Evolutionary conservation across 2,888 invertebrate genomes (phyloP), one percentile per base, ranked within the genome.

Genomic region (Hetaerina titia): DNA sequence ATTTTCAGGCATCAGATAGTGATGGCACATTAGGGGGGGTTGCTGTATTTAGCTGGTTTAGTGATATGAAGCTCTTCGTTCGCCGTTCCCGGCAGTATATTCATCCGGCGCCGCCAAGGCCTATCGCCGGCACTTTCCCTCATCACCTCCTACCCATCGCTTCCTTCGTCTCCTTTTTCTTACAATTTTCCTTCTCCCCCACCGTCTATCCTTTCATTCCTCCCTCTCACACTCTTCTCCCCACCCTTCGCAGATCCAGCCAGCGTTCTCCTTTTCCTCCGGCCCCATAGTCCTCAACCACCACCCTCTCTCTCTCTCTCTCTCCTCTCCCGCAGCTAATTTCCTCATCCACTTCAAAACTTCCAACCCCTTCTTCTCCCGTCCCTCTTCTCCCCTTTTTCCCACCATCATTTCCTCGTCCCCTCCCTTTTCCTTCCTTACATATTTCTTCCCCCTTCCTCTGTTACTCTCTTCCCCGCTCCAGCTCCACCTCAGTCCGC

Each of bases 341-440:
- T 81, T 81, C 81, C 81, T 81, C 81, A 81, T 31, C 81, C 81
- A 81, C 81, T 81, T 81, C 13, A 81, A 31, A 81, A 81, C 81
- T 81, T 81, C 81, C 81, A 81, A 81, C 81, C 81, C 69, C 31
- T 31, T 81, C 81, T 31, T 31, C 81, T 25, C 13, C 9, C 25
- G 5, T 25, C 25, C 11, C 25, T 60, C 25, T 25, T 8, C 13
- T 31, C 25, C 81, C 31, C 25, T 60, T 6, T 60, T 15, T 60
- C 60, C 4, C 31, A 15, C 31, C 31, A 31, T 11, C 81, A 11
- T n/a, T n/a, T 81, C 81, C 69, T 69, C 81, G 25, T 81, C 81
- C n/a, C 6, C 69, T 6, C 69, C n/a, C 31, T 31, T 31, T 1
- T n/a, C 81, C 81, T 13, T 13, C 15, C 63, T 15, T 19, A 6